phyloP scores from a whole-genome alignment of 2,888 invertebrate genomes.

The Alcis repandata region DNA sequence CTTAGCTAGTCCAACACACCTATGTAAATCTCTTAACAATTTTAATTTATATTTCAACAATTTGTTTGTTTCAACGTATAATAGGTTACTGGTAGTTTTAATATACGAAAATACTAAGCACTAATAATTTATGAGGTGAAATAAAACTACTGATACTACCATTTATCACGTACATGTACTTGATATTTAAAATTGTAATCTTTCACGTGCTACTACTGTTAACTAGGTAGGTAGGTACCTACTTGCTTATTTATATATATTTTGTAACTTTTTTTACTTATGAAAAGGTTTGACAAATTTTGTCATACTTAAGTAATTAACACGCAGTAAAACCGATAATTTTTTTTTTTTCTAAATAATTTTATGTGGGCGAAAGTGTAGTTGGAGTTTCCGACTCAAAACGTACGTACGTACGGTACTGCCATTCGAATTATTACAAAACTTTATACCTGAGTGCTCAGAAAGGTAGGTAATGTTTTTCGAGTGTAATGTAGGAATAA shows the following conservation, averaged over 20 bases:
- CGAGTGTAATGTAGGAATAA: no score
- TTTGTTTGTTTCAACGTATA: no score
- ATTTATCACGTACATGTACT: conserved; percentile 39
- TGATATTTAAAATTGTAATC: conserved; percentile 38
- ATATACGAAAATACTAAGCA: conserved; percentile 23
- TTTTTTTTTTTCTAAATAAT: no score
- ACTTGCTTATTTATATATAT: background rate
- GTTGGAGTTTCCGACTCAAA: no score
- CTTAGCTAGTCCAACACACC: background rate
- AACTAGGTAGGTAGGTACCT: background rate
- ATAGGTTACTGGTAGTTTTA: conserved; percentile 1
- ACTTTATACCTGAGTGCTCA: no score
- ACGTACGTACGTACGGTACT: no score
- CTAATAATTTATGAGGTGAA: conserved; percentile 45
- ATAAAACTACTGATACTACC: conserved; percentile 46
- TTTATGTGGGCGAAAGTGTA: no score
- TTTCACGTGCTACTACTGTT: conserved; percentile 21
- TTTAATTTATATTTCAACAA: no score
- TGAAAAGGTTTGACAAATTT: background rate
- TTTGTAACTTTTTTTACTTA: background rate
- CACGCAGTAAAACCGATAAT: no score
- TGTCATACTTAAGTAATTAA: no score
- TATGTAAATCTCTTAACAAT: background rate
- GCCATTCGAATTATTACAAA: no score
- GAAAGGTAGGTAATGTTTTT: no score